Evolutionary conservation across 2,888 invertebrate genomes (phyloP).

Genomic region (Falcaria lacertinaria): DNA sequence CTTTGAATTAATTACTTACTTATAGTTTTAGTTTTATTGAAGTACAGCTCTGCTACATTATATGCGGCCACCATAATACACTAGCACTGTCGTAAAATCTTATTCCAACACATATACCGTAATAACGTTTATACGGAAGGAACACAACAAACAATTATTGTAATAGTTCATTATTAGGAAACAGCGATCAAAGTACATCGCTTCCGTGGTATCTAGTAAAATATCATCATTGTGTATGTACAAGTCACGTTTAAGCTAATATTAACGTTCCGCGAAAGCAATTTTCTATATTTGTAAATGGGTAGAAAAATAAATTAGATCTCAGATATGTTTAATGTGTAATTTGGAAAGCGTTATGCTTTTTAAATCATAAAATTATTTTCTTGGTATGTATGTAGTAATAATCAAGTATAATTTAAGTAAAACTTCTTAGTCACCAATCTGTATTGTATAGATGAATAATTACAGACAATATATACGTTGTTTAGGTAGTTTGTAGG

Average conservation of each 20-base stretch:
- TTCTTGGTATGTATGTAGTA: constrained; percentile 9
- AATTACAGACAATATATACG: constrained; percentile 73
- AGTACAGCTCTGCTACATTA: too few species aligned
- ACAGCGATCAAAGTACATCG: too few species aligned
- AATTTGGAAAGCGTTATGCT: constrained; percentile 23
- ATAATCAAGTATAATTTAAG: constrained; percentile 1
- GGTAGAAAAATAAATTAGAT: constrained; percentile 24
- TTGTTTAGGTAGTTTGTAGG: constrained; percentile 78
- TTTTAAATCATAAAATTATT: constrained; percentile 25
- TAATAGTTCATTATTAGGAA: too few species aligned
- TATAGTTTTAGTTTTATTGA: too few species aligned
- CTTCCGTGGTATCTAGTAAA: too few species aligned
- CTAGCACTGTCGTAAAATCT: too few species aligned
- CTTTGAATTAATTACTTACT: too few species aligned
- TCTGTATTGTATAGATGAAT: constrained; percentile 61
- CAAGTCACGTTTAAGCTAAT: constrained; percentile 9
- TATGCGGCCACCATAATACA: too few species aligned
- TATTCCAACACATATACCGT: too few species aligned
- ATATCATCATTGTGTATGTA: background rate
- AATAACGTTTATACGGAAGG: too few species aligned
- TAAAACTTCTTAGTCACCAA: constrained; percentile 50
- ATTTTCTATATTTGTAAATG: constrained; percentile 59
- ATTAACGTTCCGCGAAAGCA: constrained; percentile 29
- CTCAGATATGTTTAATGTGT: constrained; percentile 19
- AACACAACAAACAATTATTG: too few species aligned